Evolutionary conservation across 1,140 invertebrate genomes (phyloP).

Genomic region (Saxidomus purpurata): DNA sequence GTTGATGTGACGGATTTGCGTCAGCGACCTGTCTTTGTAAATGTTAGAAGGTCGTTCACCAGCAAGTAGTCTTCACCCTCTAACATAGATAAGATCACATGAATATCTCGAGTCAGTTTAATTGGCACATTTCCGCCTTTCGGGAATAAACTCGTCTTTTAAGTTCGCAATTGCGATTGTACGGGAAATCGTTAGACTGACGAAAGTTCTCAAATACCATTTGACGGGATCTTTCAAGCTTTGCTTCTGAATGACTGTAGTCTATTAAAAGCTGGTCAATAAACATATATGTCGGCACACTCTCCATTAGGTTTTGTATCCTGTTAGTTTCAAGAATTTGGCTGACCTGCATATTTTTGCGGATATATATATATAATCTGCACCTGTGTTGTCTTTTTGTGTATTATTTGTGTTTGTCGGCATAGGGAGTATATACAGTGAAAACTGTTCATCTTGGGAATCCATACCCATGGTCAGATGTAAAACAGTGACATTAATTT

Average conservation of each 20-base stretch:
- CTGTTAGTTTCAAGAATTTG: no score
- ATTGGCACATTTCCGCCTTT: neutral
- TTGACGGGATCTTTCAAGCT: neutral
- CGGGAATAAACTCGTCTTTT: constrained; percentile 6
- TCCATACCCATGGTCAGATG: no score
- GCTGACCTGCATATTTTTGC: no score
- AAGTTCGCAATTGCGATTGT: neutral
- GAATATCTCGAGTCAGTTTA: constrained; percentile 3
- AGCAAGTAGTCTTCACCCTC: neutral
- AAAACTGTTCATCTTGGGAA: no score
- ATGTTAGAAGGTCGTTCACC: neutral
- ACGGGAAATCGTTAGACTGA: constrained; percentile 23
- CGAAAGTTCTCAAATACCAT: neutral
- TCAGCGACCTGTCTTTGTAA: neutral
- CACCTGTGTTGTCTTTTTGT: no score
- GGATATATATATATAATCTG: no score
- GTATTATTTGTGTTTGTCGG: no score
- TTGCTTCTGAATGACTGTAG: neutral
- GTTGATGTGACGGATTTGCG: neutral
- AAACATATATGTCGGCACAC: neutral
- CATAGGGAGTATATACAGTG: no score
- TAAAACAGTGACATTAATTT: no score
- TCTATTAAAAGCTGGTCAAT: neutral
- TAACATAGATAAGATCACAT: neutral
- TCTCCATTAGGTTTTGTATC: neutral